These are phyloP conservation scores for Phrynocephalus guinanensis DNA, from an alignment of 2,797 vertebrate species.

Conservation along the genomic window DNA sequence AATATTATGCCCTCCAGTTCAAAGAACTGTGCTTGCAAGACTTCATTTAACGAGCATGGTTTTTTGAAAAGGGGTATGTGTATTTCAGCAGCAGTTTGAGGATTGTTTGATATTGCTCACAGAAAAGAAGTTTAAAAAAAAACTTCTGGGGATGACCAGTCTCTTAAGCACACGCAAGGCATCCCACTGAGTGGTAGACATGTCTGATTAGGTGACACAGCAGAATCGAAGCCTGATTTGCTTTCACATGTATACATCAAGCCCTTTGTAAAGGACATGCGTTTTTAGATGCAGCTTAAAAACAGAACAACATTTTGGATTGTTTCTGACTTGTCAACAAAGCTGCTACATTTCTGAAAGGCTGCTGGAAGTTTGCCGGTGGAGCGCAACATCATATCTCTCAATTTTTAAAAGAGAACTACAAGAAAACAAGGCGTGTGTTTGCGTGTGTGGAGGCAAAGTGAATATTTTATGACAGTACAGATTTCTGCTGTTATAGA, in stretches of 20 bases:
- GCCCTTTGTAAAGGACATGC: neutral
- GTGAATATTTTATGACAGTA: neutral
- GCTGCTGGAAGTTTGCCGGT: neutral
- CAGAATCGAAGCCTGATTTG: neutral
- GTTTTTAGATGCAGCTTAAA: neutral
- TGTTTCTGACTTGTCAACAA: neutral
- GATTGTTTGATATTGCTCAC: neutral
- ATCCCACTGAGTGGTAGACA: neutral
- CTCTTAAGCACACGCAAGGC: neutral
- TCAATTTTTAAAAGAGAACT: neutral
- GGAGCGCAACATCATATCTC: neutral
- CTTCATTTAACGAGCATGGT: neutral
- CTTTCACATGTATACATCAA: neutral
- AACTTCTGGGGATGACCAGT: neutral
- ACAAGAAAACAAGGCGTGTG: neutral
- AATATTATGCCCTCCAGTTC: neutral
- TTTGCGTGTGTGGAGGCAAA: neutral
- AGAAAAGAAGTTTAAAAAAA: neutral
- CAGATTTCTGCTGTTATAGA: neutral
- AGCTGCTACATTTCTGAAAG: constrained; percentile 7
- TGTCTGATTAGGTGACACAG: neutral
- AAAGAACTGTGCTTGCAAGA: neutral
- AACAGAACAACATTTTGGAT: neutral
- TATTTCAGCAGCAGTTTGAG: neutral
- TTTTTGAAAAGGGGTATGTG: neutral